phyloP scores from a whole-genome alignment of 92 coral and sea anemone genomes.

The Pocillopora meandrina region DNA sequence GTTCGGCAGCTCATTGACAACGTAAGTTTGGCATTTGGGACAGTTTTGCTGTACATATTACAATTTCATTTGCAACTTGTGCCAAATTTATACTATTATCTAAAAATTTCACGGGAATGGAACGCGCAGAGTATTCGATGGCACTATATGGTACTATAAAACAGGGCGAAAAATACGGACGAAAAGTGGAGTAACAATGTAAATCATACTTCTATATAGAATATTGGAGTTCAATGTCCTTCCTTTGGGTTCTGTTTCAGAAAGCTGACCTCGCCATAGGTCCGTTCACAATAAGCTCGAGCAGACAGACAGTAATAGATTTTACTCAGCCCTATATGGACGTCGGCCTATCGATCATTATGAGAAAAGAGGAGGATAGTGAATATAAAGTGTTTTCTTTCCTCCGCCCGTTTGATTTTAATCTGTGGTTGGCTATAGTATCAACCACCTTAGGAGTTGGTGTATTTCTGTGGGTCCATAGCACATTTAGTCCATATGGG shows the following conservation, averaged over 20 bases:
- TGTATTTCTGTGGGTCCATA: slow-evolving; percentile 61
- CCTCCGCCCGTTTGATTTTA: slow-evolving; percentile 68
- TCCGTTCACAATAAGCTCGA: slow-evolving; percentile 72
- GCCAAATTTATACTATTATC: too few species aligned
- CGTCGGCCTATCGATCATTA: slow-evolving; percentile 71
- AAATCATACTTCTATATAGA: too few species aligned
- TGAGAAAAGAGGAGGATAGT: slow-evolving; percentile 60
- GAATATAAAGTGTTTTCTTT: slow-evolving; percentile 70
- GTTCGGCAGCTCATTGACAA: slow-evolving; percentile 54
- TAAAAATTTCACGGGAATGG: too few species aligned
- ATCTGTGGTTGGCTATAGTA: slow-evolving; percentile 76
- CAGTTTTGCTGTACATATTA: too few species aligned
- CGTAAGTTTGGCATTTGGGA: slow-evolving; percentile 25
- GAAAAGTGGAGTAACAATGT: too few species aligned
- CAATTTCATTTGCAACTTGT: too few species aligned
- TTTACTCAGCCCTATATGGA: slow-evolving; percentile 78
- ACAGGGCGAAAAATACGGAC: too few species aligned
- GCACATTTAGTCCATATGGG: slow-evolving; percentile 78
- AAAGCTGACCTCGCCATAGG: slow-evolving; percentile 78
- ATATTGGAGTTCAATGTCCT: not conserved
- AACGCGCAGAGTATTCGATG: too few species aligned
- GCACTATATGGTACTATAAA: too few species aligned
- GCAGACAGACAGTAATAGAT: slow-evolving; percentile 69
- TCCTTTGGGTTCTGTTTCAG: slow-evolving; percentile 30
- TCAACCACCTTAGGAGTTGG: slow-evolving; percentile 70